Percentiles rank a stretch among this genome's conserved stretches.
Evolutionary conservation across 2,797 vertebrate species (phyloP).

Genomic region (Vireo griseus): DNA sequence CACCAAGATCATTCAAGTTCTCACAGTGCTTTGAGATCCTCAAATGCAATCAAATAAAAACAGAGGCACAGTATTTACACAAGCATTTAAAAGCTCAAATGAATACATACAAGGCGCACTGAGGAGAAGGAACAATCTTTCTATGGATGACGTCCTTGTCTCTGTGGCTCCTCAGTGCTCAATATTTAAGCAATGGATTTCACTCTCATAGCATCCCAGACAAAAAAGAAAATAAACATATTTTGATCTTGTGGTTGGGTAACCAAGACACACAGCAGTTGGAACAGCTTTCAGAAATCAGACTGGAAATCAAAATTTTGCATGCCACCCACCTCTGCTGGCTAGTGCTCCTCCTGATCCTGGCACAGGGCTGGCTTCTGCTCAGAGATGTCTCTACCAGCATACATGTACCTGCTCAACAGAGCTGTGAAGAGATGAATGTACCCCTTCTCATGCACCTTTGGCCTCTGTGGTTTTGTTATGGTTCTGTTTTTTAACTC

Average conservation of each 20-base stretch:
- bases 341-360: neutral
- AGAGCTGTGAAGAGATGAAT: neutral
- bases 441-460: neutral
- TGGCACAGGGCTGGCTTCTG: neutral
- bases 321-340: neutral
- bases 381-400: neutral
- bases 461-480: neutral
- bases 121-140: neutral
- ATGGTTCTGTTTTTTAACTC: neutral
- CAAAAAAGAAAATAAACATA: neutral
- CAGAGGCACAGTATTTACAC: neutral
- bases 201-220: neutral
- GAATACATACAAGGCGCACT: neutral
- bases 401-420: neutral
- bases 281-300: neutral
- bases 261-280: neutral
- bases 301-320: neutral
- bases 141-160: neutral
- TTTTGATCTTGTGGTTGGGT: neutral
- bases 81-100: neutral
- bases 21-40: neutral
- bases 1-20: conserved; percentile 1
- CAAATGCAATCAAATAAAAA: neutral
- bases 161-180: neutral
- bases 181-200: neutral